A percentile compares a stretch with the other conserved stretches of the same genome.
Evolutionary conservation across 2,113 vertebrate species (phyloP).

Genomic region (Microcebus ravelobensis): DNA sequence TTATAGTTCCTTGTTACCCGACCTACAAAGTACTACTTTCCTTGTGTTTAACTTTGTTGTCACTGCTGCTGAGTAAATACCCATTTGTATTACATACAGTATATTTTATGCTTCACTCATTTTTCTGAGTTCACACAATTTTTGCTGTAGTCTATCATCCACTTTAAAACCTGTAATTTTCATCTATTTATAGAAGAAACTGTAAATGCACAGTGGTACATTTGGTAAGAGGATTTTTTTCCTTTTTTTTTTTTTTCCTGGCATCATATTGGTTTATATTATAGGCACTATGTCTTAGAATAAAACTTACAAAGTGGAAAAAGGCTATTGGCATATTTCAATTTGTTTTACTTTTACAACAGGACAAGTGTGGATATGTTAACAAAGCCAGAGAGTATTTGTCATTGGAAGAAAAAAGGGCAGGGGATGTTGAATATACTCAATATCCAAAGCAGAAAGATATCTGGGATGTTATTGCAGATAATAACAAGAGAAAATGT

Average conservation of each 20-base stretch:
- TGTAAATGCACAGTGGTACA: conserved; percentile 45
- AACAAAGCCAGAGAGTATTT: not conserved
- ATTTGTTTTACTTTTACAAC: conserved; percentile 59
- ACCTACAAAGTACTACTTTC: conserved; percentile 30
- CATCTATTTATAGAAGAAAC: conserved; percentile 62
- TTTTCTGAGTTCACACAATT: conserved; percentile 53
- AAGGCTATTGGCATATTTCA: conserved; percentile 68
- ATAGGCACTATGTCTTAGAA: conserved; percentile 66
- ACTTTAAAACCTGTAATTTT: conserved; percentile 61
- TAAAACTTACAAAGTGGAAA: conserved; percentile 71
- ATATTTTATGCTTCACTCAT: conserved; percentile 35
- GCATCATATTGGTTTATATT: conserved; percentile 49
- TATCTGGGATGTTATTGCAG: not conserved
- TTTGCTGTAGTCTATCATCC: conserved; percentile 60
- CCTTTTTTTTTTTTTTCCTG: not conserved
- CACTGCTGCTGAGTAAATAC: conserved; percentile 48
- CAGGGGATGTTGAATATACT: not conserved
- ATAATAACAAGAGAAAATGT: not conserved
- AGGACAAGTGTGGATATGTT: conserved; percentile 49
- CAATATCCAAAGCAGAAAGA: not conserved
- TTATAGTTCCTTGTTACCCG: not conserved
- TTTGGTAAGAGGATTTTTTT: not conserved
- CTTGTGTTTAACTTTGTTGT: conserved; percentile 56
- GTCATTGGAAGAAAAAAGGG: not conserved
- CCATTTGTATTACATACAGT: conserved; percentile 43